Percentiles rank a stretch among this genome's conserved stretches.
Conservation (phyloP, 2,113 vertebrate species). For the Sialia sialis region DNA sequence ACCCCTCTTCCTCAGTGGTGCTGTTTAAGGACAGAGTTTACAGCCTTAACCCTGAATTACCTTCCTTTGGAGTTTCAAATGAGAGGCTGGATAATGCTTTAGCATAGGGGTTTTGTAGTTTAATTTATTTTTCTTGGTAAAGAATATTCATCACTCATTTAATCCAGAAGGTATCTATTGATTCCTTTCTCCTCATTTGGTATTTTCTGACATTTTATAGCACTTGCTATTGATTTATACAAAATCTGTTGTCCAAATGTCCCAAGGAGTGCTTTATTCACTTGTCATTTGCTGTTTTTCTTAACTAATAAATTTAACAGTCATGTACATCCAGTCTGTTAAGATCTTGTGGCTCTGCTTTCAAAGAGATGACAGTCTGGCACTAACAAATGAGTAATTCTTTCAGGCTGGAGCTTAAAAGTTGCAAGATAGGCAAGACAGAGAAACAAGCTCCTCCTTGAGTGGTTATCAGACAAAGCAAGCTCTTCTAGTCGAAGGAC, state of each 20-base stretch:
- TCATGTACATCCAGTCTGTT: slow-evolving; percentile 26
- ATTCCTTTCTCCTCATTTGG: slow-evolving; percentile 85
- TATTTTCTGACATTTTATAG: slow-evolving; percentile 92
- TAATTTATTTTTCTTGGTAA: slow-evolving; percentile 88
- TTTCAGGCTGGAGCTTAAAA: slow-evolving; percentile 42
- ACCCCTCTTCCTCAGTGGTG: background rate
- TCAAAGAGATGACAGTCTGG: slow-evolving; percentile 53
- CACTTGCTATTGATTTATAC: slow-evolving; percentile 85
- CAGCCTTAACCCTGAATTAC: slow-evolving; percentile 41
- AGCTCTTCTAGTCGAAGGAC: background rate
- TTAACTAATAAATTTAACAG: slow-evolving; percentile 80
- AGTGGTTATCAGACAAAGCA: background rate
- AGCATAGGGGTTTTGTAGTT: slow-evolving; percentile 37
- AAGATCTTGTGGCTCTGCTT: slow-evolving; percentile 33
- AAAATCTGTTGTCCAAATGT: slow-evolving; percentile 83
- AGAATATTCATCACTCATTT: slow-evolving; percentile 86
- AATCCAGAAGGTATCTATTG: slow-evolving; percentile 84
- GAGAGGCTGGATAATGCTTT: slow-evolving; percentile 48
- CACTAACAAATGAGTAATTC: slow-evolving; percentile 57
- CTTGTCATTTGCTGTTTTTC: slow-evolving; percentile 88
- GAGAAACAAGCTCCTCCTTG: background rate
- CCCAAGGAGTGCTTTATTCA: slow-evolving; percentile 81
- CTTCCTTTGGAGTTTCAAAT: slow-evolving; percentile 17
- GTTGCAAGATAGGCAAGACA: slow-evolving; percentile 52
- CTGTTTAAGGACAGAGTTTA: background rate